A percentile compares a stretch with the other conserved stretches of the same genome.
Evolutionary conservation across 2,888 invertebrate genomes (phyloP).

Genomic region (Amblyjoppa fuscipennis): DNA sequence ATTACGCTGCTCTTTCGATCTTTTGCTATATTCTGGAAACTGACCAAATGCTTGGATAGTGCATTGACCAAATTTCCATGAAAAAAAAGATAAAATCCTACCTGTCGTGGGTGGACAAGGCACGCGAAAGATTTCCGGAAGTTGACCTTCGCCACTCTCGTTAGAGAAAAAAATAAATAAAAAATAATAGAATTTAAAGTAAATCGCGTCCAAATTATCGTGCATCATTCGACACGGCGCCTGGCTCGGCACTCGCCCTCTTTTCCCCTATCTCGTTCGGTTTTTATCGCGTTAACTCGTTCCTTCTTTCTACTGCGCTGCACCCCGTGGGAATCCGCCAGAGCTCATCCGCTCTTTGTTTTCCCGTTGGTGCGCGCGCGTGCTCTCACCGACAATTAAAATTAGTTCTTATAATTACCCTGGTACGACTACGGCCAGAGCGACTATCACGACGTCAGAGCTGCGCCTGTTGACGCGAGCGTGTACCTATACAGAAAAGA

Average conservation of each 20-base stretch:
- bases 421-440: conserved; percentile 66
- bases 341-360: conserved; percentile 83
- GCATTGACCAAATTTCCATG: not conserved
- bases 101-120: not conserved
- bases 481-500: not conserved
- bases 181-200: conserved; percentile 67
- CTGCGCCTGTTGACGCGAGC: conserved; percentile 77
- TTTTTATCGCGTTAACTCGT: conserved; percentile 23
- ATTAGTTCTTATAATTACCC: conserved; percentile 84
- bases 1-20: not conserved
- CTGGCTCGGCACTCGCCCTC: conserved; percentile 63
- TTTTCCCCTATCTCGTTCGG: conserved; percentile 42
- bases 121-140: conserved; percentile 59
- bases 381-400: conserved; percentile 83
- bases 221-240: conserved; percentile 77
- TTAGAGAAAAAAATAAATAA: conserved; percentile 17
- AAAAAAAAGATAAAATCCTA: conserved; percentile 31
- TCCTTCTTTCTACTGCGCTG: conserved; percentile 48
- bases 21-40: not conserved
- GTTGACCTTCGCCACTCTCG: conserved; percentile 14
- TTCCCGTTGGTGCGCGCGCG: conserved; percentile 63
- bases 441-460: conserved; percentile 27
- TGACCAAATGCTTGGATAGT: not conserved
- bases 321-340: conserved; percentile 80
- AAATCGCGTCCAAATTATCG: conserved; percentile 80